Percentiles rank a stretch among this genome's conserved stretches.
Evolutionary conservation across 2,888 invertebrate genomes (phyloP).

Genomic region (Gortyna flavago): DNA sequence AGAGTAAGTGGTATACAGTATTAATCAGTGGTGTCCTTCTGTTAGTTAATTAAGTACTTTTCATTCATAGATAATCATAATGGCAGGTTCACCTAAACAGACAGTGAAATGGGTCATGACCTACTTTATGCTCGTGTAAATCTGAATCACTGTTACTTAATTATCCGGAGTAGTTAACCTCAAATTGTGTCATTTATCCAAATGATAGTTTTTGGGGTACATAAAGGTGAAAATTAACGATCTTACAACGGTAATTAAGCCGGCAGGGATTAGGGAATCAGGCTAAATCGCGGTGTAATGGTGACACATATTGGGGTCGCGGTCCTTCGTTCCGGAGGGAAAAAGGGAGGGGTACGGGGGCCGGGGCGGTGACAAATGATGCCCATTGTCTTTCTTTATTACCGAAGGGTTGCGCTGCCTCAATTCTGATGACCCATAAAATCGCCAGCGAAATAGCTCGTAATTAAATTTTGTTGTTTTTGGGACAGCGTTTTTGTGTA

Average conservation of each 20-base stretch:
- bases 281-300: conserved; percentile 53
- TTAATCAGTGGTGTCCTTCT: background rate
- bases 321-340: conserved; percentile 59
- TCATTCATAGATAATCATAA: conserved; percentile 1
- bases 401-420: conserved; percentile 69
- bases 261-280: conserved; percentile 45
- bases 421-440: conserved; percentile 67
- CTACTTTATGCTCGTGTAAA: conserved; percentile 9
- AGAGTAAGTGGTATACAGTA: background rate
- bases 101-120: background rate
- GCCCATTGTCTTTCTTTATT: conserved; percentile 85
- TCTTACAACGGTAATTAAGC: conserved; percentile 62
- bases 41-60: background rate
- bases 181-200: conserved; percentile 46
- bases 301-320: conserved; percentile 64
- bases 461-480: conserved; percentile 60
- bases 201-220: conserved; percentile 41
- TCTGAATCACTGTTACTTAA: conserved; percentile 33
- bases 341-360: conserved; percentile 49
- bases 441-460: conserved; percentile 51
- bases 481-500: conserved; percentile 1
- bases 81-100: background rate
- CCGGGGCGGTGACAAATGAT: conserved; percentile 83
- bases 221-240: conserved; percentile 56
- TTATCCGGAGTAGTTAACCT: conserved; percentile 35